Evolutionary conservation across 2,113 vertebrate genomes (phyloP).

Genomic region (Neogale vison): DNA sequence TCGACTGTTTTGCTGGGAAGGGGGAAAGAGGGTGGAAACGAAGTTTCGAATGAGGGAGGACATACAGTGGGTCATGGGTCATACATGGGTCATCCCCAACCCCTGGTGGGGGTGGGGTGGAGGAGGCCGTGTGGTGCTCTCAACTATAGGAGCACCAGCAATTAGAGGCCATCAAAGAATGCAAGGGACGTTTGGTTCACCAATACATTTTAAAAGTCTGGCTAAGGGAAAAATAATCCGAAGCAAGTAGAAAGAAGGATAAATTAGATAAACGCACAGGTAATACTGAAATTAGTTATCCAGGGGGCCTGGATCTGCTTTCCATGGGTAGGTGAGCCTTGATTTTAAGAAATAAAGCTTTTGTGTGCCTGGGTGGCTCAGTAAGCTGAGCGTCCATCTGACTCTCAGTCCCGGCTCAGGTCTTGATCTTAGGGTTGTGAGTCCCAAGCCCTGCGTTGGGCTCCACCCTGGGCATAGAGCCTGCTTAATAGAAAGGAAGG

Average conservation of each 20-base stretch:
- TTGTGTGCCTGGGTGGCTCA: background rate
- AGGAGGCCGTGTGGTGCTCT: fast-evolving
- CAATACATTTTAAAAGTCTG: background rate
- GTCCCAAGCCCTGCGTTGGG: too few relatives aligned
- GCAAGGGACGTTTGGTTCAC: background rate
- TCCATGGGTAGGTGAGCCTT: background rate
- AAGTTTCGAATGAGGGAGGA: background rate
- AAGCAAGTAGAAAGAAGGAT: background rate
- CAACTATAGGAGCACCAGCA: too few relatives aligned
- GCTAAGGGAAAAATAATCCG: background rate
- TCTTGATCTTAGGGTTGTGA: background rate
- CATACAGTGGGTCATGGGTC: fast-evolving
- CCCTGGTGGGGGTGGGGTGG: fast-evolving
- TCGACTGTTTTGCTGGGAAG: background rate
- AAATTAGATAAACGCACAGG: too few relatives aligned
- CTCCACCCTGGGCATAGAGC: background rate
- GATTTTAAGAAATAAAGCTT: background rate
- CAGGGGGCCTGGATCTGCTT: background rate
- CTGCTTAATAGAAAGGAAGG: background rate
- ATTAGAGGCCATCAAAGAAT: background rate
- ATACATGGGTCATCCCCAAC: too few relatives aligned
- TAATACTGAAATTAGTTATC: background rate
- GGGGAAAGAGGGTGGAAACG: background rate
- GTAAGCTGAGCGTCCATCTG: background rate
- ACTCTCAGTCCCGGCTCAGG: background rate